Evolutionary conservation across 2,888 invertebrate genomes (phyloP).

Genomic region (Eristalinus aeneus): DNA sequence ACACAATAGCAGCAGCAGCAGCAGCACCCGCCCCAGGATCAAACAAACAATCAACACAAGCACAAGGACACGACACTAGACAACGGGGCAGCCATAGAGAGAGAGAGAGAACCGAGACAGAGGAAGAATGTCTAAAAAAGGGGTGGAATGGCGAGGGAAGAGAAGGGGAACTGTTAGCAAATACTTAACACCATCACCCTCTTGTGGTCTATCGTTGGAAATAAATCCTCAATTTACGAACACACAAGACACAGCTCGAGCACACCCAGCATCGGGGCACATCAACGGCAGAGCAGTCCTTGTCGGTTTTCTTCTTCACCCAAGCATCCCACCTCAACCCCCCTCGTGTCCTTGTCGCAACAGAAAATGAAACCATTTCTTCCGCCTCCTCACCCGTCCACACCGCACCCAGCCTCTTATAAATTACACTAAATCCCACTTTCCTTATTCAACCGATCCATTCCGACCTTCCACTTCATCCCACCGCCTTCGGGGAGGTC

Average conservation of each 20-base stretch:
- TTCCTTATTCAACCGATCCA: constrained; percentile 57
- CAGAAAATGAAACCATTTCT: constrained; percentile 65
- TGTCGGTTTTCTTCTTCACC: not conserved
- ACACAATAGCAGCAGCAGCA: not conserved
- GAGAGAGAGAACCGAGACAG: not conserved
- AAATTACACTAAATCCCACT: constrained; percentile 68
- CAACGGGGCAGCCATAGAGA: not conserved
- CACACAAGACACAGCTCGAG: constrained; percentile 40
- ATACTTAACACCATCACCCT: constrained; percentile 71
- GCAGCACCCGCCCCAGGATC: constrained; percentile 17
- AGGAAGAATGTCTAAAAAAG: constrained; percentile 12
- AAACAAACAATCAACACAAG: constrained; percentile 54
- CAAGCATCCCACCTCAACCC: not conserved
- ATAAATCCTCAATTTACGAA: constrained; percentile 69
- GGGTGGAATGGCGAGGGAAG: not conserved
- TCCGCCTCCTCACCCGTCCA: not conserved
- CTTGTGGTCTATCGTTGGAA: constrained; percentile 66
- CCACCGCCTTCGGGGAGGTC: not conserved
- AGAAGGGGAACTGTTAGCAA: constrained; percentile 60
- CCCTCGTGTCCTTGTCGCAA: not conserved
- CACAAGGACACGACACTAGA: constrained; percentile 4
- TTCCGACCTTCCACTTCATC: constrained; percentile 31
- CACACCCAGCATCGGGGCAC: not conserved
- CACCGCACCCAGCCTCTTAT: constrained; percentile 44
- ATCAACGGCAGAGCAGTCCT: not conserved